Base-by-base conservation (phyloP, 2,113 vertebrate species). In the Chaenogobius annularis region DNA sequence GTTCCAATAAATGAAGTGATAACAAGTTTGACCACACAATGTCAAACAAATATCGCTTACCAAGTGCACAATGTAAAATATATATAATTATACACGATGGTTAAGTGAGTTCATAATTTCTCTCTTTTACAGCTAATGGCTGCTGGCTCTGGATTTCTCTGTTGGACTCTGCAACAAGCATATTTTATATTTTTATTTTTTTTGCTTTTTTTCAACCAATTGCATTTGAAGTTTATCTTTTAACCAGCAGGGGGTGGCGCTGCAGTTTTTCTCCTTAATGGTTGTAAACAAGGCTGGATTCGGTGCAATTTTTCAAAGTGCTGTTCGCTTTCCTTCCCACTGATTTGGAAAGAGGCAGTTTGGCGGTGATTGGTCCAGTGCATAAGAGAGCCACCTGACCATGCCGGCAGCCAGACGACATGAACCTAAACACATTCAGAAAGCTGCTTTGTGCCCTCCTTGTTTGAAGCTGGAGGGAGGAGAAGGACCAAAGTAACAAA, bases 331-430 rank as follows among this genome's bases (percentile, higher is more conserved):
- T 79, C 48, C 43, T 79, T 82, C 79, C 65, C 72, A 68, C 70
- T 68, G 62, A 46, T 66, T 52, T 54, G 63, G 26, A 87, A 83
- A 77, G 75, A 47, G 85, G 66, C 72, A 62, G 47, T 85, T 88
- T 75, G 75, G 81, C 81, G 79, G 80, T 55, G 68, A 82, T 75
- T 82, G 61, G 0, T 43, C 40, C 40, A 10, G 62, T 70, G 62
- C 75, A 82, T 80, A 86, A 93, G 82, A 82, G 80, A 84, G 78
- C 85, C 84, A 88, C 89, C 87, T 87, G 87, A 81, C 89, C 70
- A 78, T 68, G 61, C 52, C 68, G 72, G 8, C 74, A 46, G 87
- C 79, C 80, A 84, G 80, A 71, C 84, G 75, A 80, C 80, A 62
- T 68, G 66, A 74, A 84, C 75, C 76, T 85, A 80, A 81, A 72